Evolutionary conservation across 1,140 invertebrate genomes (phyloP).

Genomic region (Lasioglossum baleicum): DNA sequence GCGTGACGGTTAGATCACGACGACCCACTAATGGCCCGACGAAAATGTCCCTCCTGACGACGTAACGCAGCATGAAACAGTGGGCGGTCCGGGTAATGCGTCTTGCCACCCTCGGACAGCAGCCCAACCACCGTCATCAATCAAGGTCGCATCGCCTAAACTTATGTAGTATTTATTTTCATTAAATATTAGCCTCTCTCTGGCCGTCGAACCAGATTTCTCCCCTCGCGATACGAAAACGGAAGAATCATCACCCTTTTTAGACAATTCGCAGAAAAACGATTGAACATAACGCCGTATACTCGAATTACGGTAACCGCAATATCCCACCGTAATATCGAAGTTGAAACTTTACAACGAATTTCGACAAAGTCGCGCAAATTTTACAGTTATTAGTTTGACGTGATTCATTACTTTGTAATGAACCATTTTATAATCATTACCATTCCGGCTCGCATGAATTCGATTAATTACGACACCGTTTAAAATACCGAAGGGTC

Average conservation of each 20-base stretch:
- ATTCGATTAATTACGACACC: background rate
- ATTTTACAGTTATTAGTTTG: background rate
- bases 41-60: slow-evolving; percentile 67
- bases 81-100: slow-evolving; percentile 78
- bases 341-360: too few relatives aligned
- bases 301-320: background rate
- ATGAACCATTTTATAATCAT: background rate
- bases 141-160: slow-evolving; percentile 74
- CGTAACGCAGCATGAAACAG: slow-evolving; percentile 70
- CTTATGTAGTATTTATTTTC: slow-evolving; percentile 80
- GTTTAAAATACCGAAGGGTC: background rate
- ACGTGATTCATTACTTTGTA: background rate
- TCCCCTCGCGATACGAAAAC: background rate
- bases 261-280: background rate
- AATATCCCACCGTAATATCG: too few relatives aligned
- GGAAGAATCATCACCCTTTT: background rate
- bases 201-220: background rate
- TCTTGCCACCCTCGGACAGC: slow-evolving; percentile 77
- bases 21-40: slow-evolving; percentile 57
- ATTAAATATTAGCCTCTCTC: slow-evolving; percentile 70
- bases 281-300: background rate
- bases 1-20: slow-evolving; percentile 46
- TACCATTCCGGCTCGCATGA: background rate
- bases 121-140: slow-evolving; percentile 76
- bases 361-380: background rate